These are phyloP conservation scores for Rhingia campestris DNA, from an alignment of 2,888 invertebrate genomes.

Conservation along the genomic window DNA sequence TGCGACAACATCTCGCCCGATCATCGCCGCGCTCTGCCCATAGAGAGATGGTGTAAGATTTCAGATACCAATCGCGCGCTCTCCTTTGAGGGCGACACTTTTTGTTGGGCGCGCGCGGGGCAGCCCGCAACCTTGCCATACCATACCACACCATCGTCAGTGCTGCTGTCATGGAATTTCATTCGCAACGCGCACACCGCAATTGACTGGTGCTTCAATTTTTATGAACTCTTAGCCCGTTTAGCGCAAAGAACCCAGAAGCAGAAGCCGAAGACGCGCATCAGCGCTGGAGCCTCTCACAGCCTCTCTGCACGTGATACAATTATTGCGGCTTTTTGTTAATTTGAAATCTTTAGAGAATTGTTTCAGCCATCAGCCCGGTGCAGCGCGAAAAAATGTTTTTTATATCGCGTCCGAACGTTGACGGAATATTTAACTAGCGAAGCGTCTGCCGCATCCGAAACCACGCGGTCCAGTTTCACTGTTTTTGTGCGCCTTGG, in stretches of 20 bases:
- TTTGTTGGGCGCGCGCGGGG: slow-evolving; percentile 24
- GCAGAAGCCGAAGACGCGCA: not conserved
- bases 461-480: not conserved
- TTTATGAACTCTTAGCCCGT: slow-evolving; percentile 68
- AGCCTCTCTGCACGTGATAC: slow-evolving; percentile 79
- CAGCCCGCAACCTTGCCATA: slow-evolving; percentile 43
- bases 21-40: slow-evolving; percentile 53
- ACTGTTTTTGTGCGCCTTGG: slow-evolving; percentile 29
- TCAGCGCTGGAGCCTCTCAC: slow-evolving; percentile 3
- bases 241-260: slow-evolving; percentile 8
- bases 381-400: slow-evolving; percentile 34
- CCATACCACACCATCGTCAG: slow-evolving; percentile 58
- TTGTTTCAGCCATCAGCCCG: slow-evolving; percentile 21
- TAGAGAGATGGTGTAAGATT: slow-evolving; percentile 74
- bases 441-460: not conserved
- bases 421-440: slow-evolving; percentile 65
- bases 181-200: slow-evolving; percentile 61
- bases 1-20: not conserved
- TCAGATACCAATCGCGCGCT: slow-evolving; percentile 74
- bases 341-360: slow-evolving; percentile 77
- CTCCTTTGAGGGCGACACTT: slow-evolving; percentile 74
- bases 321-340: slow-evolving; percentile 80
- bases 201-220: slow-evolving; percentile 71
- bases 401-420: slow-evolving; percentile 70
- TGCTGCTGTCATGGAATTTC: slow-evolving; percentile 71